A percentile compares a stretch with the other conserved stretches of the same genome.
Conservation (phyloP, 92 coral and sea anemone species). For the Pocillopora grandis region DNA sequence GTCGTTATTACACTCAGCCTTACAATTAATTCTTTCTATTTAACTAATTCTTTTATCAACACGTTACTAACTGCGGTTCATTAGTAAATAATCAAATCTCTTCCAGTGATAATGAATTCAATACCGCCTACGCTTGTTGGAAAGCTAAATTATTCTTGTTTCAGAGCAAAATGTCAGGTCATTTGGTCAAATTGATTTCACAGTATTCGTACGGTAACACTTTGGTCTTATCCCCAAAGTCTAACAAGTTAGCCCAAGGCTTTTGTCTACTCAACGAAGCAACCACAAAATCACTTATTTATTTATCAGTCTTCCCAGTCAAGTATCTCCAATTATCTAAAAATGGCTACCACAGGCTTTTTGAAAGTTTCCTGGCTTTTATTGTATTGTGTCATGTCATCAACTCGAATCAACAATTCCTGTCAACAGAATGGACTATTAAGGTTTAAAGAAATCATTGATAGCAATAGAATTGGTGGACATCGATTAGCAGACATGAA, state of each 20-base stretch:
- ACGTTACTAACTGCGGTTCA: no score
- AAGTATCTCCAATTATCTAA: background rate
- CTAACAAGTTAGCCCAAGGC: no score
- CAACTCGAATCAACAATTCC: no score
- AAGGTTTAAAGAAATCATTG: background rate
- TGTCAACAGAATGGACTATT: background rate
- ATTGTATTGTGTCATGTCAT: background rate
- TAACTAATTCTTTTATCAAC: no score
- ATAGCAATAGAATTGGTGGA: background rate
- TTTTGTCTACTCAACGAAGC: background rate
- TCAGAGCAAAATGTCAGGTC: background rate
- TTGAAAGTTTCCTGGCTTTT: background rate
- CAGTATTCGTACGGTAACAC: background rate
- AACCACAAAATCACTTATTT: background rate
- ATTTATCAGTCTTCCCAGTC: background rate
- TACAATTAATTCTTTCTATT: no score
- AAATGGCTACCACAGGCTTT: background rate
- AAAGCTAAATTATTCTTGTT: no score
- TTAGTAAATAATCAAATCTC: no score
- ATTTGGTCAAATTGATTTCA: background rate
- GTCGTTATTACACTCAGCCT: background rate
- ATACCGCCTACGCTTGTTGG: no score
- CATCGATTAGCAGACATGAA: background rate
- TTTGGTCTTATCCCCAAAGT: background rate
- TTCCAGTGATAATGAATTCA: no score